Evolutionary conservation across 2,797 vertebrate species (phyloP).

Genomic region (Ctenochaetus hawaiiensis): DNA sequence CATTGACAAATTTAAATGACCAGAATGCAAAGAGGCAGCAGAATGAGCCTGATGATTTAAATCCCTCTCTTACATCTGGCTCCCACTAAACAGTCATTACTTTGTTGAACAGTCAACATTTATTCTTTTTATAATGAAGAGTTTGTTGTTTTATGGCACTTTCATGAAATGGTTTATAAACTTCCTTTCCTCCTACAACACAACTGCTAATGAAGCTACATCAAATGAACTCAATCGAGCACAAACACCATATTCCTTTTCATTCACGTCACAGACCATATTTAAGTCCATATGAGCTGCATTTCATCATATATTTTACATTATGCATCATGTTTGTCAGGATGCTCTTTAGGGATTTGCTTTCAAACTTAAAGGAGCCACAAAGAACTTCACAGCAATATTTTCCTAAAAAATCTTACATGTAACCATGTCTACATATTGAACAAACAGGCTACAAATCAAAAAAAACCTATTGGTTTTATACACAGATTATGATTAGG

Average conservation of each 20-base stretch:
- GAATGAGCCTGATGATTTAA: conserved; percentile 42
- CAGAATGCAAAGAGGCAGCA: conserved; percentile 27
- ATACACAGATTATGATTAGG: conserved; percentile 13
- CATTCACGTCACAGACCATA: conserved; percentile 25
- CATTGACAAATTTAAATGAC: conserved; percentile 45
- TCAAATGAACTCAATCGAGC: conserved; percentile 17
- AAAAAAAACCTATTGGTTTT: conserved; percentile 29
- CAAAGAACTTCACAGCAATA: conserved; percentile 34
- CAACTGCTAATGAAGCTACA: conserved; percentile 46
- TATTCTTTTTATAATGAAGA: conserved; percentile 26
- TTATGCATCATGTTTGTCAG: conserved; percentile 3
- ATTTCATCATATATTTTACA: conserved; percentile 1
- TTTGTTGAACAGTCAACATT: conserved; percentile 15
- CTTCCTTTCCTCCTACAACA: neutral
- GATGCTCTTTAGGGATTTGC: neutral
- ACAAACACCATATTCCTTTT: conserved; percentile 31
- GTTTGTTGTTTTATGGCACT: conserved; percentile 24
- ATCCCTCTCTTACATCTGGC: conserved; percentile 37
- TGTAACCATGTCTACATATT: conserved; percentile 22
- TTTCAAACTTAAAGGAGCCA: conserved; percentile 1
- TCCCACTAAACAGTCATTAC: conserved; percentile 27
- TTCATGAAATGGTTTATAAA: conserved; percentile 28
- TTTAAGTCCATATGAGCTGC: neutral
- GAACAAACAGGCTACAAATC: conserved; percentile 41
- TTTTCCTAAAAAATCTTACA: conserved; percentile 25